These are phyloP conservation scores for Belgica antarctica DNA, from an alignment of 2,888 invertebrate genomes.

Conservation along the genomic window DNA sequence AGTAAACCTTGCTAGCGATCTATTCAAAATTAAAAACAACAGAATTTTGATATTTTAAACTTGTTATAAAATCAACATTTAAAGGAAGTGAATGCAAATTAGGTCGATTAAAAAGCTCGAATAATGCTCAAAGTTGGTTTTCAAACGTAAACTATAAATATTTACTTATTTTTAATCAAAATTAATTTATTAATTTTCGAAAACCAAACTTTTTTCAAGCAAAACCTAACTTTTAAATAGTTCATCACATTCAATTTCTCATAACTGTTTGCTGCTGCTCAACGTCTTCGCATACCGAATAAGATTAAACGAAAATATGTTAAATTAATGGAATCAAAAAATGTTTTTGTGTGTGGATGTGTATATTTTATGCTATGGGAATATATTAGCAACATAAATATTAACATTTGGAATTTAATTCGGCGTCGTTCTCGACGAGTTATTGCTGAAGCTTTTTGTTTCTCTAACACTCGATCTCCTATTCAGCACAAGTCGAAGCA, in stretches of 20 bases:
- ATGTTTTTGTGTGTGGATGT: not conserved
- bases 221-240: too few species aligned
- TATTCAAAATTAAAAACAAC: not conserved
- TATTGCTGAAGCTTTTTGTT: not conserved
- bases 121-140: too few species aligned
- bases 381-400: conserved; percentile 16
- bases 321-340: not conserved
- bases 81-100: too few species aligned
- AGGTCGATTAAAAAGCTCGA: too few species aligned
- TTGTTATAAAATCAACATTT: not conserved
- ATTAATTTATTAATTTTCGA: too few species aligned
- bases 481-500: not conserved
- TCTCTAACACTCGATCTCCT: not conserved
- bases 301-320: not conserved
- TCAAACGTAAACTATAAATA: too few species aligned
- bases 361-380: not conserved
- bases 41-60: not conserved
- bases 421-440: too few species aligned
- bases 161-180: too few species aligned
- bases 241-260: too few species aligned
- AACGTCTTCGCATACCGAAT: not conserved
- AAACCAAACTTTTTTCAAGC: not conserved
- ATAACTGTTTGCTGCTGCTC: not conserved
- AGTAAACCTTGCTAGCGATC: too few species aligned
- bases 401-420: conserved; percentile 12